Evolutionary conservation across 2,797 vertebrate species (phyloP), one percentile per base, ranked within the genome.

Genomic region (Thaleichthys pacificus): DNA sequence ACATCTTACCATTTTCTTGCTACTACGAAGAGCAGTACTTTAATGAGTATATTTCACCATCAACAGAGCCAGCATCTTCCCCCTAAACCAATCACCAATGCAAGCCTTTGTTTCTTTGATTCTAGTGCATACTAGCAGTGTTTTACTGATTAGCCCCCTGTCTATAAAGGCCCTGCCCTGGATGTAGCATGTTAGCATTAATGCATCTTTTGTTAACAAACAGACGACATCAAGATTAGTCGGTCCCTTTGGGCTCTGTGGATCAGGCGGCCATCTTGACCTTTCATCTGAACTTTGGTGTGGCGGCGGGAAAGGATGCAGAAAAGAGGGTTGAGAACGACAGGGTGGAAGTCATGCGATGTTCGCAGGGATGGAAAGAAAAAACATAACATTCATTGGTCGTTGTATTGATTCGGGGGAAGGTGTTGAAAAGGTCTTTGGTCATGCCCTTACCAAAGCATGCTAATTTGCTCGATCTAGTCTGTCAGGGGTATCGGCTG

Each of bases 401-500:
- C 93, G 95, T 93, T 94, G 92, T 95, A 98, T 97, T 94, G 96
- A 98, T 98, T 95, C 88, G 70, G 69, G 66, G 90, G 89, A 92
- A 93, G 92, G 93, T 95, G 95, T 93, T 95, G 95, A 95, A 97
- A 97, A 95, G 96, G 95, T 95, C 96, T 95, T 96, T 95, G 96
- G 96, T 96, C 95, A 73, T 94, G 95, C 95, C 96, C 96, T 95
- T 93, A 95, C 95, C 94, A 93, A 95, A 95, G 95, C 95, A 97
- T 96, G 96, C 96, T 98, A 97, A 98, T 98, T 97, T 98, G 94
- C 96, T 95, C 95, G 93, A 97, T 98, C 96, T 96, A 96, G 94
- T 96, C 96, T 96, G 95, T 97, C 94, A 92, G 96, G 95, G 91
- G 42, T 96, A 97, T 97, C 92, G 96, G 97, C 95, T 95, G 94